Conservation (phyloP, 1,140 invertebrate species). For the Heliconius hermathena region DNA sequence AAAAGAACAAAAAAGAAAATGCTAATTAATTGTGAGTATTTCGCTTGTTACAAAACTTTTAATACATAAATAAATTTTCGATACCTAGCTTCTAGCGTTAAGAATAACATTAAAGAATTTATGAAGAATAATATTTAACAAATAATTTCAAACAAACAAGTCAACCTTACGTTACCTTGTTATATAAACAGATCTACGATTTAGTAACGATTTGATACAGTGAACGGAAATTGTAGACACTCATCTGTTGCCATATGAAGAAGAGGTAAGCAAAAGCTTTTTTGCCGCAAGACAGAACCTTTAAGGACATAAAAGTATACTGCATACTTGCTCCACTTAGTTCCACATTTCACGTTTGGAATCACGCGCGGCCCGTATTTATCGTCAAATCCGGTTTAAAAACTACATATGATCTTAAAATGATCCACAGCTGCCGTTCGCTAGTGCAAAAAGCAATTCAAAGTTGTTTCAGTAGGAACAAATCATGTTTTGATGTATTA, state of each 20-base stretch:
- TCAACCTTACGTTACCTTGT: too few species aligned
- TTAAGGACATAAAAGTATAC: constrained; percentile 32
- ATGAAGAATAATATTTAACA: too few species aligned
- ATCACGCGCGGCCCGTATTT: constrained; percentile 35
- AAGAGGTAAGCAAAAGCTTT: constrained; percentile 9
- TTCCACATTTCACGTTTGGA: constrained; percentile 32
- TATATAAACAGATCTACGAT: background rate
- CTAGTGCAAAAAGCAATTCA: background rate
- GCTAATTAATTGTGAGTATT: too few species aligned
- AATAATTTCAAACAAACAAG: too few species aligned
- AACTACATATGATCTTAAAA: constrained; percentile 23
- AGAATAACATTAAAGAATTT: too few species aligned
- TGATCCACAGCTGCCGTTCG: constrained; percentile 22
- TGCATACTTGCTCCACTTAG: constrained; percentile 38
- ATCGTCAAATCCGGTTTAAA: constrained; percentile 43
- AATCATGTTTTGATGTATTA: background rate
- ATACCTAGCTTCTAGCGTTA: too few species aligned
- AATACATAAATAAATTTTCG: too few species aligned
- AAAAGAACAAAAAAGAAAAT: too few species aligned
- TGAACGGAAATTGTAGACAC: constrained; percentile 18
- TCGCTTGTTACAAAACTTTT: too few species aligned
- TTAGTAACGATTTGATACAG: constrained; percentile 2
- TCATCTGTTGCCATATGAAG: constrained; percentile 25
- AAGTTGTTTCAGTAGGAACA: background rate
- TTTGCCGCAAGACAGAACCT: constrained; percentile 28